phyloP scores from a whole-genome alignment of 1,140 invertebrate genomes.

The Drosophila setifemur region DNA sequence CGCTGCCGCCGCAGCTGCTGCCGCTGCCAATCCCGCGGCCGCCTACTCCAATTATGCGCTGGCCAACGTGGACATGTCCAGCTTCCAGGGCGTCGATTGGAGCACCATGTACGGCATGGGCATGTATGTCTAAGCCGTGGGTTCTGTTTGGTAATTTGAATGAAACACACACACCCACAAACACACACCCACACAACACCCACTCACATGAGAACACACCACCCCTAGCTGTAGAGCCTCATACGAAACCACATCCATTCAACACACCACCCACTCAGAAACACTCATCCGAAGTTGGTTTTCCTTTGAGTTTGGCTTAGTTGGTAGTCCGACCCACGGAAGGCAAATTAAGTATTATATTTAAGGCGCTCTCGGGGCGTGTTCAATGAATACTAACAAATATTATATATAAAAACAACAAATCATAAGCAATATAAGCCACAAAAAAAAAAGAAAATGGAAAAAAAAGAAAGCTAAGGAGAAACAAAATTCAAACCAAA shows the following conservation, averaged over 20 bases:
- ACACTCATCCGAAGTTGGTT: constrained; percentile 48
- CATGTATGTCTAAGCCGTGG: constrained; percentile 90
- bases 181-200: constrained; percentile 3
- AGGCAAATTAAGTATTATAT: constrained; percentile 77
- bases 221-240: constrained; percentile 2
- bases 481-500: constrained; percentile 64
- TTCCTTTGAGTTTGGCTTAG: constrained; percentile 52
- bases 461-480: constrained; percentile 38
- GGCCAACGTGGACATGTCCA: constrained; percentile 94
- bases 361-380: constrained; percentile 53
- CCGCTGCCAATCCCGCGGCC: constrained; percentile 85
- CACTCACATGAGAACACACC: not conserved
- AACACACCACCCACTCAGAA: constrained; percentile 22
- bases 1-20: constrained; percentile 74
- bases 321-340: constrained; percentile 45
- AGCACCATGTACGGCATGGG: constrained; percentile 94
- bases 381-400: constrained; percentile 53
- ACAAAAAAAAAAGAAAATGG: constrained; percentile 36
- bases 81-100: constrained; percentile 95
- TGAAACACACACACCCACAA: constrained; percentile 44
- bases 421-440: constrained; percentile 74
- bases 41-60: constrained; percentile 91
- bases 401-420: constrained; percentile 31
- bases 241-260: constrained; percentile 18
- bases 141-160: constrained; percentile 48